A percentile compares a stretch with the other conserved stretches of the same genome.
Evolutionary conservation across 2,888 invertebrate genomes (phyloP).

Genomic region (Acrobeloides nanus): DNA sequence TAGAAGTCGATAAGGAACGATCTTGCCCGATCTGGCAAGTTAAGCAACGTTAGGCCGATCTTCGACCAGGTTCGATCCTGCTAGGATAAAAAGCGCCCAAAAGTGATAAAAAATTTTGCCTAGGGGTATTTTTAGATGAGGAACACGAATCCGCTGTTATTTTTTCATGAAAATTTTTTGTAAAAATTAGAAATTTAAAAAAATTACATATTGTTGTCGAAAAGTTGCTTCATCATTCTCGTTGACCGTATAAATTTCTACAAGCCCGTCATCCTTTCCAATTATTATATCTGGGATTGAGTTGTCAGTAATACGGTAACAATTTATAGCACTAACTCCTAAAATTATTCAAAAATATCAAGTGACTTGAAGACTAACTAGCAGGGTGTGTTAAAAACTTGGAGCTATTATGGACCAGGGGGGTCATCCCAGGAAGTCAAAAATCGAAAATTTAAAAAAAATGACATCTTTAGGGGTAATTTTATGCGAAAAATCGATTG

Average conservation of each 20-base stretch:
- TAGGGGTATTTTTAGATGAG: neutral
- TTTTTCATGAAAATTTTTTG: neutral
- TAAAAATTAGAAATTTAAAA: neutral
- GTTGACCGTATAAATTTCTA: constrained; percentile 68
- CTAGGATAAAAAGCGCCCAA: too few relatives aligned
- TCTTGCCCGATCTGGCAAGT: too few relatives aligned
- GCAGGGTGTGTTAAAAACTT: neutral
- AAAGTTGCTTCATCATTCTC: constrained; percentile 56
- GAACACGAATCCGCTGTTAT: neutral
- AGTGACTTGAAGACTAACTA: too few relatives aligned
- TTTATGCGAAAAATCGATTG: too few relatives aligned
- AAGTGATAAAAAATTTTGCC: too few relatives aligned
- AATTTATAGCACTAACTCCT: constrained; percentile 66
- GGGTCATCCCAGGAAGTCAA: too few relatives aligned
- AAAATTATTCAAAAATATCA: too few relatives aligned
- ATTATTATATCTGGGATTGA: constrained; percentile 70
- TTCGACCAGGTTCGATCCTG: too few relatives aligned
- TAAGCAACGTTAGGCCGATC: too few relatives aligned
- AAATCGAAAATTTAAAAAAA: neutral
- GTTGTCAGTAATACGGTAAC: constrained; percentile 67
- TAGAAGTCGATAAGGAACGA: too few relatives aligned
- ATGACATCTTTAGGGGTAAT: too few relatives aligned
- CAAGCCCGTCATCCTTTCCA: constrained; percentile 78
- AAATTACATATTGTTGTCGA: constrained; percentile 31
- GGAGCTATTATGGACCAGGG: too few relatives aligned